Conservation (phyloP, 1,140 invertebrate genomes). For the Atopsyche davidsoni region DNA sequence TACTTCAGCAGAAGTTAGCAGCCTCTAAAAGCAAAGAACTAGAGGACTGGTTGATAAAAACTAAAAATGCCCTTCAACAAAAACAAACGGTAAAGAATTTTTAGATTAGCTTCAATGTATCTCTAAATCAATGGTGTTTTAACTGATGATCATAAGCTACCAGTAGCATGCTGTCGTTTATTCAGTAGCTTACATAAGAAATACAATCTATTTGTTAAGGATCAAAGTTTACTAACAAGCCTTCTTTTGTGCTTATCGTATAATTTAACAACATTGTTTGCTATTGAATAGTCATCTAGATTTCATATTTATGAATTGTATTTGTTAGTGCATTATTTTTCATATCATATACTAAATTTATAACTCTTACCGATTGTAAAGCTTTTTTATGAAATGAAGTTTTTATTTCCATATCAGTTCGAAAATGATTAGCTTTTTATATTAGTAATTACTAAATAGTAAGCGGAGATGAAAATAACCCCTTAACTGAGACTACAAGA, state of each 20-base stretch:
- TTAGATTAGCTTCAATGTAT: neutral
- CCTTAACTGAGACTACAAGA: neutral
- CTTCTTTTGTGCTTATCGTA: neutral
- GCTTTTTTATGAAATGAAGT: neutral
- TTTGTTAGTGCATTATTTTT: too few relatives aligned
- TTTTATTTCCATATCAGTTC: neutral
- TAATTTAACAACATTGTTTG: too few relatives aligned
- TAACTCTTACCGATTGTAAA: neutral
- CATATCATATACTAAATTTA: neutral
- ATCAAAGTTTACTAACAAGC: neutral
- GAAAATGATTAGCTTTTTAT: neutral
- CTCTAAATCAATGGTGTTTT: neutral
- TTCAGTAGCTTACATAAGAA: neutral
- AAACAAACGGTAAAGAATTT: slow-evolving; percentile 48
- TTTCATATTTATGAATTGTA: too few relatives aligned
- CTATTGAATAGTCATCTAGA: too few relatives aligned
- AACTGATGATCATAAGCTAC: neutral
- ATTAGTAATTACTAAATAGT: neutral
- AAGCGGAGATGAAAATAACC: neutral
- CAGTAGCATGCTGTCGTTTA: neutral
- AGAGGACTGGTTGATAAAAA: slow-evolving; percentile 54
- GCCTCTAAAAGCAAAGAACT: slow-evolving; percentile 49
- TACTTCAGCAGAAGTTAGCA: slow-evolving; percentile 36
- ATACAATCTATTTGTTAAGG: neutral
- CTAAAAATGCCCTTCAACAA: slow-evolving; percentile 55